These are phyloP conservation scores for Masticophis lateralis DNA, from an alignment of 2,797 vertebrate genomes.

Conservation along the genomic window DNA sequence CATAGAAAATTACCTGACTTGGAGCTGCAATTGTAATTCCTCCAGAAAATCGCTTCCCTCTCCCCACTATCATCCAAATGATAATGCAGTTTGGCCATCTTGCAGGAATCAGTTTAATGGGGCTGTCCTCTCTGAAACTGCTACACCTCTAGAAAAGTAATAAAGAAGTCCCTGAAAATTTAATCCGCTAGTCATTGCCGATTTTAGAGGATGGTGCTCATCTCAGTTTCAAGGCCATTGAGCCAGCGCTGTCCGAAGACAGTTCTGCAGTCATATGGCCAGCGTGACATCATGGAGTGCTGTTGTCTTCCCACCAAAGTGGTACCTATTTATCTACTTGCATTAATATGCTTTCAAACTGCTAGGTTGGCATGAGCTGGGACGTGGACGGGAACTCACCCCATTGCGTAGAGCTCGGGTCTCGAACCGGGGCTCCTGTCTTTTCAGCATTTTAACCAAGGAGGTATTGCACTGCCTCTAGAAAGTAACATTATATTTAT, in stretches of 20 bases:
- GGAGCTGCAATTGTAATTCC: background rate
- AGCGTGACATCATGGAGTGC: background rate
- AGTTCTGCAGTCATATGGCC: background rate
- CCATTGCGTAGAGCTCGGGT: background rate
- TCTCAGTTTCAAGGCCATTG: background rate
- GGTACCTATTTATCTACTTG: background rate
- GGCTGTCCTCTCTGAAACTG: background rate
- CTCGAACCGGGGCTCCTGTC: rapidly evolving
- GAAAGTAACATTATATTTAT: slow-evolving; percentile 16
- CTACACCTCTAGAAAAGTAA: background rate
- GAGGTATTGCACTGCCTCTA: background rate
- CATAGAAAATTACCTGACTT: slow-evolving; percentile 18
- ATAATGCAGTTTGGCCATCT: background rate
- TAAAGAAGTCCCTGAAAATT: background rate
- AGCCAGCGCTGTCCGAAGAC: background rate
- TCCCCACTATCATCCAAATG: background rate
- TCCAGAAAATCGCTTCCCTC: slow-evolving; percentile 34
- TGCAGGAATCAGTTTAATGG: slow-evolving; percentile 15
- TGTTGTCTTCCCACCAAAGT: background rate
- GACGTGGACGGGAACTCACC: background rate
- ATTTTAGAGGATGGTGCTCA: background rate
- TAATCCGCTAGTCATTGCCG: background rate
- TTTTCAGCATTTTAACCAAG: background rate
- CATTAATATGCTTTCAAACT: background rate
- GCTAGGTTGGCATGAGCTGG: background rate